phyloP scores from a whole-genome alignment of 2,888 invertebrate species.

The Orthosia gracilis region DNA sequence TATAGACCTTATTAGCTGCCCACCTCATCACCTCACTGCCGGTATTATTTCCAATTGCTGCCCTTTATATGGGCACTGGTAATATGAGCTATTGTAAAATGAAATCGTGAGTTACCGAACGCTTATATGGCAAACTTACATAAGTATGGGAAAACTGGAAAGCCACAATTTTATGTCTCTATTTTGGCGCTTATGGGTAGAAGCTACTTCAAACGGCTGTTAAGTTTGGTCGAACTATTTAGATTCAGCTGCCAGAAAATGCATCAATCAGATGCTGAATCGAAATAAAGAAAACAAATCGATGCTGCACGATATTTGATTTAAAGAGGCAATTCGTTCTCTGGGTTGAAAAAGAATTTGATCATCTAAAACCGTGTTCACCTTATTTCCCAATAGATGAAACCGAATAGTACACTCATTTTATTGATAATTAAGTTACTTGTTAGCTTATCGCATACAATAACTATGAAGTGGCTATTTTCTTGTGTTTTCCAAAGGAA shows the following conservation, averaged over 20 bases:
- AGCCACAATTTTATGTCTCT: conserved; percentile 55
- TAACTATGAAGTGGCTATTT: conserved; percentile 1
- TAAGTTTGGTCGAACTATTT: conserved; percentile 30
- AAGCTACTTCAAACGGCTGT: neutral
- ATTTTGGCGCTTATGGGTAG: conserved; percentile 43
- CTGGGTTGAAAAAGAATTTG: neutral
- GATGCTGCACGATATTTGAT: neutral
- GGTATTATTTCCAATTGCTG: conserved; percentile 72
- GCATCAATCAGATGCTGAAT: conserved; percentile 13
- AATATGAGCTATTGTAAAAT: conserved; percentile 73
- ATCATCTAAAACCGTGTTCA: neutral
- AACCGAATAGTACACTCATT: conserved; percentile 3
- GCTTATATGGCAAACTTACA: conserved; percentile 63
- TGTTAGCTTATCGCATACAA: neutral
- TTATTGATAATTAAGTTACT: conserved; percentile 5
- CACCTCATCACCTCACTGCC: conserved; percentile 36
- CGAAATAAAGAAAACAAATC: conserved; percentile 21
- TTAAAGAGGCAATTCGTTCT: neutral
- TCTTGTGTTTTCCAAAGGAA: neutral
- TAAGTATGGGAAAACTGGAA: conserved; percentile 58
- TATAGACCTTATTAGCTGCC: conserved; percentile 64
- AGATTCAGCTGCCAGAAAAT: conserved; percentile 7
- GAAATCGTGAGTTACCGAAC: conserved; percentile 70
- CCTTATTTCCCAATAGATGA: neutral
- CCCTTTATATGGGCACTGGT: conserved; percentile 75